Evolutionary conservation across 2,113 vertebrate species (phyloP).

Genomic region (Aldabrachelys gigantea): DNA sequence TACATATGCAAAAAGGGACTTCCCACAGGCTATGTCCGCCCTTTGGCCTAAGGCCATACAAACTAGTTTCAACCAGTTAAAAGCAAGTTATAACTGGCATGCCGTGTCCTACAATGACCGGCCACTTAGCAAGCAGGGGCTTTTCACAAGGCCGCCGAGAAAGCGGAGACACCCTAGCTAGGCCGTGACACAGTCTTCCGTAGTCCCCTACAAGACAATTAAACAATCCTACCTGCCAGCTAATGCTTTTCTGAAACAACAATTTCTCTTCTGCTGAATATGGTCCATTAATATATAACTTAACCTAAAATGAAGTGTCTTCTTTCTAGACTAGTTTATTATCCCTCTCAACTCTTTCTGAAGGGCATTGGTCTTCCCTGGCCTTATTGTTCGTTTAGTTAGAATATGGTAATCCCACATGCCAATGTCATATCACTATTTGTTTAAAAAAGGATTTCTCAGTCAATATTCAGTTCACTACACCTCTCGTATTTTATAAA

Average conservation of each 20-base stretch:
- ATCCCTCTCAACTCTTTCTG: not conserved
- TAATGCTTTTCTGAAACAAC: not conserved
- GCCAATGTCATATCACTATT: not conserved
- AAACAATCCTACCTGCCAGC: not conserved
- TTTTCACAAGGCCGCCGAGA: no score
- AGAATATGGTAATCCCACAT: constrained; percentile 1
- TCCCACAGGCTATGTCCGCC: no score
- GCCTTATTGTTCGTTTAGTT: not conserved
- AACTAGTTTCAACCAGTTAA: no score
- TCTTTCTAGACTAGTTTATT: not conserved
- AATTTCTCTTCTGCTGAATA: not conserved
- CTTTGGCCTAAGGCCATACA: no score
- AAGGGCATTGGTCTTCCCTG: not conserved
- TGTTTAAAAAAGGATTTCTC: not conserved
- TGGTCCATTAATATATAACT: not conserved
- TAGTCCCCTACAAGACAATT: no score
- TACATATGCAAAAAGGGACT: no score
- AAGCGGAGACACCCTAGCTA: no score
- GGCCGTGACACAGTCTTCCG: no score
- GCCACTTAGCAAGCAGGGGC: no score
- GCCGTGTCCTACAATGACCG: no score
- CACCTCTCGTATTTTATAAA: constrained; percentile 1
- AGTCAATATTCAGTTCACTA: not conserved
- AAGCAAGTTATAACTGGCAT: no score
- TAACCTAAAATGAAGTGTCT: not conserved